These are phyloP conservation scores for Macrosoma leucophasiata DNA, from an alignment of 2,888 invertebrate species.

Conservation along the genomic window DNA sequence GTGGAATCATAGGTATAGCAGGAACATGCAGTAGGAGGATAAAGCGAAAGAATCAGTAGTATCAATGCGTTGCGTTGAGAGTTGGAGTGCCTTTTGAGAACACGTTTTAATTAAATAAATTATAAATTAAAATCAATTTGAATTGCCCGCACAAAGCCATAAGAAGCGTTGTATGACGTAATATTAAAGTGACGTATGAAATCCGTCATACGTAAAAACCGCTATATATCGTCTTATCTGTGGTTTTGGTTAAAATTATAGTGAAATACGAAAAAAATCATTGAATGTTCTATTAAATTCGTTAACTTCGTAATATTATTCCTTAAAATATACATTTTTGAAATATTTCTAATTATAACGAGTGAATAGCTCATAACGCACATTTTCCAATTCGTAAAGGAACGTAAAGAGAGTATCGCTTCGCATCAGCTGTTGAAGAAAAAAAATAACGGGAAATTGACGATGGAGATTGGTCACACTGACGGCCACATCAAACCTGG, in stretches of 20 bases:
- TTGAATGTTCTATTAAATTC: no score
- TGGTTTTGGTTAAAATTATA: no score
- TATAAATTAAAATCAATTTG: conserved; percentile 26
- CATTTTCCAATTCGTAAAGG: conserved; percentile 16
- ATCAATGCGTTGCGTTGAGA: no score
- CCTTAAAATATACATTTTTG: no score
- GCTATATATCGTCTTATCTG: no score
- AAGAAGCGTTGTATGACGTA: conserved; percentile 46
- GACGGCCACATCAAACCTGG: conserved; percentile 74
- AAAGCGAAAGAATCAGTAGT: no score
- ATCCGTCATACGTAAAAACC: conserved; percentile 26
- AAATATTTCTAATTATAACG: neutral
- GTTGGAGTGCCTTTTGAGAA: no score
- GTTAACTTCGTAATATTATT: no score
- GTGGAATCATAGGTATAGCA: no score
- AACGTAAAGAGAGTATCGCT: conserved; percentile 31
- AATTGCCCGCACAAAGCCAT: conserved; percentile 37
- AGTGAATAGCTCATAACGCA: neutral
- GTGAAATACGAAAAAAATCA: no score
- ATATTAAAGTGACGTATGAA: conserved; percentile 30
- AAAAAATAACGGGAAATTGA: conserved; percentile 71
- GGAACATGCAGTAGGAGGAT: no score
- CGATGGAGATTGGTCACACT: conserved; percentile 69
- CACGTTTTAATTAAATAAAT: no score
- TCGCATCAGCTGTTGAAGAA: conserved; percentile 70